Base-by-base conservation (phyloP, 2,888 invertebrate species). In the Dermolepida albohirtum region DNA sequence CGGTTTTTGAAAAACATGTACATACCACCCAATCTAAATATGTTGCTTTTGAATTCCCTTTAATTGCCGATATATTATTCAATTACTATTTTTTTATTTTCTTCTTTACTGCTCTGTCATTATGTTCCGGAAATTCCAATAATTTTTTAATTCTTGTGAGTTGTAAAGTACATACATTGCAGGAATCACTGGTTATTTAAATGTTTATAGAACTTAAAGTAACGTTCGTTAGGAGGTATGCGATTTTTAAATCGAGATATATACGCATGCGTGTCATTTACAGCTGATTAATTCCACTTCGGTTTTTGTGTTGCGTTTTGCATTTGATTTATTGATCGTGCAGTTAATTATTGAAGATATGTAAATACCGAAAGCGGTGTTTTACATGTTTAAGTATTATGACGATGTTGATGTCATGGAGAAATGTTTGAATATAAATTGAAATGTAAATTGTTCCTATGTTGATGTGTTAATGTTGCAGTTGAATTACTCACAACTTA, bases 211-310 rank as follows among this genome's bases (percentile, higher is more conserved):
- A 6, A 7, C 34, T 34, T 34, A 34, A 47, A 47, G 59, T 34
- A 47, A 62, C 29, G 34, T 62, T 62, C 59, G 59, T 62, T 62
- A 27, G n/a, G 22, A 5, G 34, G 51, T 29, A 49, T 17, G 51
- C 51, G 34, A 52, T 62, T 62, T 62, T 62, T 34, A 62, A 62
- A 43, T 34, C 34, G 47, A 11, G 14, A 6, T 8, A 7, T 8
- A 11, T 4, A 17, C 59, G 59, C 59, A 47, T 47, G 59, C 59
- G 49, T 34, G 47, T 29, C 12, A 34, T 47, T 16, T 62, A 14
- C 59, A 62, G 59, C 59, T 47, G 59, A 62, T 47, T 62, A 62
- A 47, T 62, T 62, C 59, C 34, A 34, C 40, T 49, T 62, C 29
- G 16, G 14, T 34, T 49, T 34, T 34, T 34, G 5, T 47, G 44